Percentiles rank a stretch among this genome's conserved stretches.
phyloP scores from a whole-genome alignment of 2,113 vertebrate genomes.

The Mellivora capensis region DNA sequence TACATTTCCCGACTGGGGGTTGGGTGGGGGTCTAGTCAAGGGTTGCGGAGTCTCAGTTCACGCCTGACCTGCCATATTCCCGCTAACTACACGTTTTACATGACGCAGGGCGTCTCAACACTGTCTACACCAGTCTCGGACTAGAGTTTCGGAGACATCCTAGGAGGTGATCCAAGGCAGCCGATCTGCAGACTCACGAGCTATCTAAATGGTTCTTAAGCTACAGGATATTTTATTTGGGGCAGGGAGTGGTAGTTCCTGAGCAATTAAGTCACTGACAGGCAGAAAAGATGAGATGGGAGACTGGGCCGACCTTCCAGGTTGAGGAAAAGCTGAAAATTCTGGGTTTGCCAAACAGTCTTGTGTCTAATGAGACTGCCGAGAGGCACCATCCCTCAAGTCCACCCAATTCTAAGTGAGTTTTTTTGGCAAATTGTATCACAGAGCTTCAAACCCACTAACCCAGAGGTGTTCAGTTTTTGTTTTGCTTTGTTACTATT shows the following conservation, averaged over 20 bases:
- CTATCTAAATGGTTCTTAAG: not conserved
- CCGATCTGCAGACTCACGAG: not conserved
- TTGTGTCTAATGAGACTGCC: not conserved
- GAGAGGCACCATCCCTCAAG: not conserved
- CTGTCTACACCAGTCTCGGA: not conserved
- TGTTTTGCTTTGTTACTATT: not conserved
- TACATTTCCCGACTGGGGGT: not conserved
- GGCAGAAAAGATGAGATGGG: not conserved
- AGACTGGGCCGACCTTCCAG: not conserved
- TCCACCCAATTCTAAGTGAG: not conserved
- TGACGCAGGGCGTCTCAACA: not conserved
- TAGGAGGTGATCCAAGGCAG: not conserved
- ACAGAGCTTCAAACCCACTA: not conserved
- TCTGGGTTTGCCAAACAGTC: not conserved
- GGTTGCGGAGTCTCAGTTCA: not conserved
- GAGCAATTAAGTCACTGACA: not conserved
- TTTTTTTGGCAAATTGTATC: not conserved
- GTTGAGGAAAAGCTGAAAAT: not conserved
- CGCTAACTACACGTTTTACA: not conserved
- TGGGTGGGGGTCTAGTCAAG: not conserved
- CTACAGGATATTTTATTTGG: constrained; percentile 14
- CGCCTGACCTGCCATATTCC: not conserved
- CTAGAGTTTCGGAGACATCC: not conserved
- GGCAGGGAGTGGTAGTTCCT: not conserved
- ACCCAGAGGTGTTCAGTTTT: not conserved